Evolutionary conservation across 2,797 vertebrate species (phyloP).

Genomic region (Galagoides demidoff): DNA sequence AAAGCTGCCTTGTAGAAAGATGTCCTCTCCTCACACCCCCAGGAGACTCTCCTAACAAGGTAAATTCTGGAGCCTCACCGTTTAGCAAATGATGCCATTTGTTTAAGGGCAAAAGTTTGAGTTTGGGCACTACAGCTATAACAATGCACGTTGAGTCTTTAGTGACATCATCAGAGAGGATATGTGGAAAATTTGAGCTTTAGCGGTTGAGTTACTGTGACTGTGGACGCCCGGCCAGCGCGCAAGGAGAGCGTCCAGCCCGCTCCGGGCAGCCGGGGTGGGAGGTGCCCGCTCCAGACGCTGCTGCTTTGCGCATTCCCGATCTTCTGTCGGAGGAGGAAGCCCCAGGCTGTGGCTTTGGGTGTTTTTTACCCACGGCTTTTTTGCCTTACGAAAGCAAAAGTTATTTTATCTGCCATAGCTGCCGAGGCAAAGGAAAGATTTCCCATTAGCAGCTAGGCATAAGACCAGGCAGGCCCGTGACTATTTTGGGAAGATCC

Average conservation of each 20-base stretch:
- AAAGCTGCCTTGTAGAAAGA: background rate
- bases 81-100: background rate
- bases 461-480: background rate
- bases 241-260: background rate
- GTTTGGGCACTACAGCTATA: background rate
- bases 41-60: background rate
- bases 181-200: background rate
- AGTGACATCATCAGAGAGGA: background rate
- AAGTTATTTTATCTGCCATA: background rate
- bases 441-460: background rate
- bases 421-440: background rate
- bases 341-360: rapidly evolving
- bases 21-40: background rate
- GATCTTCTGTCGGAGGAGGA: background rate
- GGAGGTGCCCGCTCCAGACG: background rate
- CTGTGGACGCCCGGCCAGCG: background rate
- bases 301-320: background rate
- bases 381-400: slow-evolving; percentile 23
- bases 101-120: background rate
- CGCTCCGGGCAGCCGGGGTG: background rate
- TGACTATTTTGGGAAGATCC: slow-evolving; percentile 45
- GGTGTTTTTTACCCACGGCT: background rate
- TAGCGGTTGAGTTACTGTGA: background rate
- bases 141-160: background rate
- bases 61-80: background rate